phyloP scores from a whole-genome alignment of 2,888 invertebrate genomes.

The Eustalomyia histrio region DNA sequence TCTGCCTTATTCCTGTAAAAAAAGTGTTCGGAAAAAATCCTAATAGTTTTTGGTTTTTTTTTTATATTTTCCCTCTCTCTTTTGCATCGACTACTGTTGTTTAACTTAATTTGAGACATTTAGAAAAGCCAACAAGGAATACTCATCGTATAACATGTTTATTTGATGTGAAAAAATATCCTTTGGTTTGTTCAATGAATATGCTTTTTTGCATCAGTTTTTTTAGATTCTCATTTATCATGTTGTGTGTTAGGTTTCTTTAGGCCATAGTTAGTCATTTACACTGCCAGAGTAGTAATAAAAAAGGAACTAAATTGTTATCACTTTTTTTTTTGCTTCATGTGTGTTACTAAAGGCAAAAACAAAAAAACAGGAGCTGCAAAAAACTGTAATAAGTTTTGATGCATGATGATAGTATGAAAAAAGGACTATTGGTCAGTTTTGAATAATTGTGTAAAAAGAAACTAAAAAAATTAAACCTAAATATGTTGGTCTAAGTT shows the following conservation, averaged over 20 bases:
- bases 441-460: slow-evolving; percentile 59
- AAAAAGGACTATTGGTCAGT: slow-evolving; percentile 56
- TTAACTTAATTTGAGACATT: slow-evolving; percentile 79
- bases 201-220: slow-evolving; percentile 5
- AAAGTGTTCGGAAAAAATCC: slow-evolving; percentile 61
- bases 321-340: slow-evolving; percentile 18
- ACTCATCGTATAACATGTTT: slow-evolving; percentile 36
- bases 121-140: slow-evolving; percentile 75
- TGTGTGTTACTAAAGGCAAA: background rate
- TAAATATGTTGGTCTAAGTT: too few relatives aligned
- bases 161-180: slow-evolving; percentile 45
- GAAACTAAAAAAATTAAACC: background rate
- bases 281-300: slow-evolving; percentile 47
- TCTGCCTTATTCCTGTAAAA: background rate
- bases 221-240: background rate
- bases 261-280: slow-evolving; percentile 64
- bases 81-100: slow-evolving; percentile 54
- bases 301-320: slow-evolving; percentile 39
- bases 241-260: slow-evolving; percentile 50
- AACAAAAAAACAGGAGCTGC: slow-evolving; percentile 7
- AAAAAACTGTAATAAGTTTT: slow-evolving; percentile 37
- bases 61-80: slow-evolving; percentile 3
- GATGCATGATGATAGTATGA: slow-evolving; percentile 58
- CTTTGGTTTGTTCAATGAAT: slow-evolving; percentile 53
- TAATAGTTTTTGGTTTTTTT: slow-evolving; percentile 26